A percentile compares a stretch with the other conserved stretches of the same genome.
Evolutionary conservation across 1,140 invertebrate genomes (phyloP).

Genomic region (Dinothrombium tinctorium): DNA sequence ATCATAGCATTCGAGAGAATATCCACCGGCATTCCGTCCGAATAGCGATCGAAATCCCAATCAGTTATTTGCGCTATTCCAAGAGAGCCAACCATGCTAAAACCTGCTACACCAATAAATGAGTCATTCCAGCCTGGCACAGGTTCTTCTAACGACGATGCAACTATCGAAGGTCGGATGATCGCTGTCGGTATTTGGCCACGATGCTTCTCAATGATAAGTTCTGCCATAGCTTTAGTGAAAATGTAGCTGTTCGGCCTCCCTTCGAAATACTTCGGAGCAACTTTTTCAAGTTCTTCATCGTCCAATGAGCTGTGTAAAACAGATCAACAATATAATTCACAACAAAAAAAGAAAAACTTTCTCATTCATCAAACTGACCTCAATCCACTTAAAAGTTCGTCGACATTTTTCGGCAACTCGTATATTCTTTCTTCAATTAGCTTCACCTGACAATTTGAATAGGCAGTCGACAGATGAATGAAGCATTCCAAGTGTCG

Average conservation of each 20-base stretch:
- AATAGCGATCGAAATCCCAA: constrained; percentile 40
- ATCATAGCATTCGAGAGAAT: constrained; percentile 63
- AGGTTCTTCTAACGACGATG: constrained; percentile 71
- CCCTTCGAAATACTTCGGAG: constrained; percentile 24
- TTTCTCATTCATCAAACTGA: background rate
- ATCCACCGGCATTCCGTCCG: constrained; percentile 84
- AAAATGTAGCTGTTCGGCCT: constrained; percentile 66
- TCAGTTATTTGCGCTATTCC: constrained; percentile 62
- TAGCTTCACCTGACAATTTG: constrained; percentile 9
- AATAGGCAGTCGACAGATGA: constrained; percentile 11
- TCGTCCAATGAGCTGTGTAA: background rate
- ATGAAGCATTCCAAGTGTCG: constrained; percentile 5
- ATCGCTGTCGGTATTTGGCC: constrained; percentile 39
- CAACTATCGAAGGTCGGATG: constrained; percentile 75
- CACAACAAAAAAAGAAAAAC: background rate
- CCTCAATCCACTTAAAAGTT: background rate
- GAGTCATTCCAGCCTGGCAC: constrained; percentile 81
- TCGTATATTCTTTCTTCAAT: constrained; percentile 8
- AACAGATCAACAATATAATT: background rate
- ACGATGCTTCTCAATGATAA: constrained; percentile 34
- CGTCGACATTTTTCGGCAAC: background rate
- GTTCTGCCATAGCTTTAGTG: constrained; percentile 51
- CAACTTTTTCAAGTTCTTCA: background rate
- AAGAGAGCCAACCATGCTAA: constrained; percentile 69
- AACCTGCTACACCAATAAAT: constrained; percentile 84